Evolutionary conservation across 1,140 invertebrate species (phyloP).

Genomic region (Zaprionus camerounensis): DNA sequence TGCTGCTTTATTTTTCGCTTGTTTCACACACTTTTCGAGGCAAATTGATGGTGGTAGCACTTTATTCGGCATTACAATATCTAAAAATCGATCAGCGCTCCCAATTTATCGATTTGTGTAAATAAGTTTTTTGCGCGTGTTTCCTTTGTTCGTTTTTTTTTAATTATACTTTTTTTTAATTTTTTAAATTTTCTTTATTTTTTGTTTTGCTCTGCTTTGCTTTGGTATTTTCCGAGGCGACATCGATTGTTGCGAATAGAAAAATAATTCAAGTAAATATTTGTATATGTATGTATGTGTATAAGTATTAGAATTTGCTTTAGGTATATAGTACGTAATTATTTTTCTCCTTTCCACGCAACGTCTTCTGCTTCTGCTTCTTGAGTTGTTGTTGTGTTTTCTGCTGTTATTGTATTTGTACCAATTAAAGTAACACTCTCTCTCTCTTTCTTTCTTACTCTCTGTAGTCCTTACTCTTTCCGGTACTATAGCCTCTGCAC

Average conservation of each 20-base stretch:
- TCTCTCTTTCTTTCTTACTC: not conserved
- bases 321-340: conserved; percentile 63
- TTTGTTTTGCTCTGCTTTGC: conserved; percentile 40
- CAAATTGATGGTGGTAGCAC: conserved; percentile 44
- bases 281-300: conserved; percentile 67
- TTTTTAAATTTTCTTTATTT: conserved; percentile 1
- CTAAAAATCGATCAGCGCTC: conserved; percentile 67
- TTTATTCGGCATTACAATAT: conserved; percentile 66
- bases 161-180: conserved; percentile 10
- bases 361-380: conserved; percentile 20
- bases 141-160: conserved; percentile 41
- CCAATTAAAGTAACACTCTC: conserved; percentile 69
- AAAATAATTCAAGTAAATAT: conserved; percentile 82
- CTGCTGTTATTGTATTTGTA: conserved; percentile 76
- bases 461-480: not conserved
- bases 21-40: conserved; percentile 39
- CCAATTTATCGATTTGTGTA: conserved; percentile 65
- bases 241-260: conserved; percentile 75
- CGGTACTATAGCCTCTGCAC: not conserved
- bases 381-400: conserved; percentile 15
- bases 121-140: conserved; percentile 63
- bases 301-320: conserved; percentile 77
- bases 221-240: conserved; percentile 45
- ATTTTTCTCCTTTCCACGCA: not conserved
- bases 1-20: conserved; percentile 46